Conservation (phyloP, 2,888 invertebrate genomes). For the Rhingia rostrata region DNA sequence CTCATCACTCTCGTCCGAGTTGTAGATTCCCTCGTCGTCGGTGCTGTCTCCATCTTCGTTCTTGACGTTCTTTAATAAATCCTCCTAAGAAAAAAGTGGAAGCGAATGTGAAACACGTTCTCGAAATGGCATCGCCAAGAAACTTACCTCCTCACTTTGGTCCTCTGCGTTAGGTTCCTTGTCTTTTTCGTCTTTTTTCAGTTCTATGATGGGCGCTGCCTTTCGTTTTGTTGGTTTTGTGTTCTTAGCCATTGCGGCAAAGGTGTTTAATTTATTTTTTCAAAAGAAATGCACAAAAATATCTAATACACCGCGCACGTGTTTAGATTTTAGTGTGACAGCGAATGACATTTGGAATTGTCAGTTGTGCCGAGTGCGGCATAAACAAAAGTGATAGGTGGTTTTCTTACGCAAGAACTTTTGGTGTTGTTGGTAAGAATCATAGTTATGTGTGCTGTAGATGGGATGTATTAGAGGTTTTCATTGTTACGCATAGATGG, state of each 20-base stretch:
- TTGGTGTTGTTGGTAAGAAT: not conserved
- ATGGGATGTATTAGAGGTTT: not conserved
- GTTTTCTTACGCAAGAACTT: conserved; percentile 2
- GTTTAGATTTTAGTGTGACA: conserved; percentile 42
- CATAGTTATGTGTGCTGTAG: not conserved
- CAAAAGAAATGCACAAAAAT: conserved; percentile 22
- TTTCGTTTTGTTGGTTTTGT: conserved; percentile 64
- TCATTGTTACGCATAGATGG: conserved; percentile 1
- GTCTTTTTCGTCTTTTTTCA: conserved; percentile 23
- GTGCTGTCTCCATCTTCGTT: conserved; percentile 83
- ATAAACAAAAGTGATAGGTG: conserved; percentile 36
- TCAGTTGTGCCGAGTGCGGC: conserved; percentile 31
- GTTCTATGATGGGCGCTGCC: conserved; percentile 60
- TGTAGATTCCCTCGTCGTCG: conserved; percentile 81
- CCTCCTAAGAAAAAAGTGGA: conserved; percentile 73
- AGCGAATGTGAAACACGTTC: not conserved
- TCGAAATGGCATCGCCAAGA: not conserved
- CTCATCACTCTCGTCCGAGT: conserved; percentile 80
- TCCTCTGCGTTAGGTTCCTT: conserved; percentile 25
- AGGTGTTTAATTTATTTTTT: not conserved
- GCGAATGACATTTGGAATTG: conserved; percentile 28
- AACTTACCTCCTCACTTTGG: conserved; percentile 49
- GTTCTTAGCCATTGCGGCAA: conserved; percentile 55
- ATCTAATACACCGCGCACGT: conserved; percentile 40
- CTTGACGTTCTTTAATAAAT: conserved; percentile 79